phyloP scores from a whole-genome alignment of 2,113 vertebrate genomes.

The Vidua macroura region DNA sequence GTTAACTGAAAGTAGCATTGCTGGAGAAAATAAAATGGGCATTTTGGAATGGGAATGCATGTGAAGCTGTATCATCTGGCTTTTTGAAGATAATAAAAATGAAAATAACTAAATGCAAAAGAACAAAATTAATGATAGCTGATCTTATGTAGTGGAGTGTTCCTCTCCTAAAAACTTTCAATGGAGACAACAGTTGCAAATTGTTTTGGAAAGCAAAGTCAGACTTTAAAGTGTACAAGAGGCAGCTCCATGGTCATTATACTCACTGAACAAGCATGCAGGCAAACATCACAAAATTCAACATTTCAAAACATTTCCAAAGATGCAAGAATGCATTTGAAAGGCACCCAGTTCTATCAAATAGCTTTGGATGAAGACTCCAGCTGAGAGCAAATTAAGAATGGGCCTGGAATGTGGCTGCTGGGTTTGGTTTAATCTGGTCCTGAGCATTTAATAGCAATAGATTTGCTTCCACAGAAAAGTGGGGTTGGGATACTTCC shows the following conservation, averaged over 20 bases:
- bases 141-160: constrained; percentile 3
- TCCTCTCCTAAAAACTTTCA: not conserved
- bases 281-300: not conserved
- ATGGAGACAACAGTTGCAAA: constrained; percentile 21
- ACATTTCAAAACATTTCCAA: not conserved
- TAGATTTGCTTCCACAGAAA: not conserved
- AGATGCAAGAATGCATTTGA: constrained; percentile 42
- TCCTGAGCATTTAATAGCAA: not conserved
- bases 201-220: constrained; percentile 27
- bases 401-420: not conserved
- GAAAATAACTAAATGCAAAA: constrained; percentile 53
- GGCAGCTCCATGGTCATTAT: constrained; percentile 29
- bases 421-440: constrained; percentile 8
- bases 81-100: constrained; percentile 63
- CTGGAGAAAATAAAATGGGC: not conserved
- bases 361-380: constrained; percentile 37
- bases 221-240: constrained; percentile 35
- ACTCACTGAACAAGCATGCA: not conserved
- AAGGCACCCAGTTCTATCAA: constrained; percentile 31
- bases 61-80: constrained; percentile 26
- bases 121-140: constrained; percentile 21
- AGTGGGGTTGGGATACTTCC: not conserved
- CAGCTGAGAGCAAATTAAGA: constrained; percentile 59
- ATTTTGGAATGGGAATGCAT: not conserved
- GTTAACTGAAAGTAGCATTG: constrained; percentile 24